A percentile compares a stretch with the other conserved stretches of the same genome.
These are phyloP conservation scores for Promerops cafer DNA, from an alignment of 2,113 vertebrate species.

Conservation along the genomic window DNA sequence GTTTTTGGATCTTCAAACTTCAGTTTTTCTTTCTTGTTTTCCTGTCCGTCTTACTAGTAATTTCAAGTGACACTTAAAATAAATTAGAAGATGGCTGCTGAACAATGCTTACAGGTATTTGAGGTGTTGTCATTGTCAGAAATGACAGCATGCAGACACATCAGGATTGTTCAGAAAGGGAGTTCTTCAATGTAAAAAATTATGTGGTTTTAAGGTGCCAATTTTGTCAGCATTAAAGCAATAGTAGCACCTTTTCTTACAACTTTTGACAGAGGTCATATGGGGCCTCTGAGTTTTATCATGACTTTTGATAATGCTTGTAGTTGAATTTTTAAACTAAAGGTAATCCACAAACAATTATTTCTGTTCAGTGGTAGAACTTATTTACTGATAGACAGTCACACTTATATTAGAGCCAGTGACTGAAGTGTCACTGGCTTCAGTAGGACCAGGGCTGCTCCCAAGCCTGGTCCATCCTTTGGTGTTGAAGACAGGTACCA, in stretches of 20 bases:
- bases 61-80: neutral
- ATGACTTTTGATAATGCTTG: neutral
- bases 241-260: neutral
- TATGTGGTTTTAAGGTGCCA: neutral
- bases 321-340: neutral
- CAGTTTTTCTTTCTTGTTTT: neutral
- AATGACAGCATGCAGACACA: conserved; percentile 11
- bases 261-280: neutral
- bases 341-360: neutral
- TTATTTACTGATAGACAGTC: neutral
- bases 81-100: neutral
- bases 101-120: neutral
- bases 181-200: neutral
- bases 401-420: neutral
- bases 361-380: neutral
- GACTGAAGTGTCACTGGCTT: neutral
- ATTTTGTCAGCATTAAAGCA: neutral
- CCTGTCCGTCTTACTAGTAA: neutral
- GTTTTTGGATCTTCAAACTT: neutral
- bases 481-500: neutral
- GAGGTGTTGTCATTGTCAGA: conserved; percentile 8
- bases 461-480: neutral
- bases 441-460: neutral
- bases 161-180: neutral
- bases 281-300: neutral